A percentile compares a stretch with the other conserved stretches of the same genome.
These are phyloP conservation scores for Hylaeus anthracinus DNA, from an alignment of 1,140 invertebrate species.

Conservation along the genomic window DNA sequence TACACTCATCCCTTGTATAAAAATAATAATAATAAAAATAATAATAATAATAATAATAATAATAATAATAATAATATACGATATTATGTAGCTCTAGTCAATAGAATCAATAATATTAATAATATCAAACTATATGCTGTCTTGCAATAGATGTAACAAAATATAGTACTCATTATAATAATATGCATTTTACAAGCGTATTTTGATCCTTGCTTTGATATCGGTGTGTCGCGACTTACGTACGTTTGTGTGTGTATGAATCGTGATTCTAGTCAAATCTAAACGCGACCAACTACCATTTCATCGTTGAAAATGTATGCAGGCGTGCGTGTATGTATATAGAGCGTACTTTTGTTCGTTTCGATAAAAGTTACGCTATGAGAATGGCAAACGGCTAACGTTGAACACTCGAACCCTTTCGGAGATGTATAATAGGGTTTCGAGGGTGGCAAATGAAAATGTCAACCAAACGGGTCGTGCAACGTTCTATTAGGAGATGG, in stretches of 20 bases:
- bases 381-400: constrained; percentile 6
- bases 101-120: constrained; percentile 80
- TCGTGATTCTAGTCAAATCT: constrained; percentile 28
- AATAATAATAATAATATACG: constrained; percentile 46
- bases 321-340: background rate
- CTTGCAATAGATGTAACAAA: constrained; percentile 80
- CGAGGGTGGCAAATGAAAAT: too few species aligned
- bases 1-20: constrained; percentile 58
- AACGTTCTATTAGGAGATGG: constrained; percentile 4
- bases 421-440: background rate
- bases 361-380: constrained; percentile 6
- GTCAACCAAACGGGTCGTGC: background rate
- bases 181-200: constrained; percentile 81
- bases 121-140: constrained; percentile 76
- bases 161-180: constrained; percentile 79
- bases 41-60: constrained; percentile 59
- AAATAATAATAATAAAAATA: constrained; percentile 57
- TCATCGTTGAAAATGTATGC: background rate
- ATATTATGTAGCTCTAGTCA: constrained; percentile 67
- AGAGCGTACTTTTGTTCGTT: background rate
- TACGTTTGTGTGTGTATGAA: constrained; percentile 20
- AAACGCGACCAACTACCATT: constrained; percentile 7
- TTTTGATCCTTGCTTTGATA: constrained; percentile 81
- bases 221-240: constrained; percentile 61
- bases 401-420: background rate